Conservation (phyloP, 2,888 invertebrate species). For the Eledona agricola region DNA sequence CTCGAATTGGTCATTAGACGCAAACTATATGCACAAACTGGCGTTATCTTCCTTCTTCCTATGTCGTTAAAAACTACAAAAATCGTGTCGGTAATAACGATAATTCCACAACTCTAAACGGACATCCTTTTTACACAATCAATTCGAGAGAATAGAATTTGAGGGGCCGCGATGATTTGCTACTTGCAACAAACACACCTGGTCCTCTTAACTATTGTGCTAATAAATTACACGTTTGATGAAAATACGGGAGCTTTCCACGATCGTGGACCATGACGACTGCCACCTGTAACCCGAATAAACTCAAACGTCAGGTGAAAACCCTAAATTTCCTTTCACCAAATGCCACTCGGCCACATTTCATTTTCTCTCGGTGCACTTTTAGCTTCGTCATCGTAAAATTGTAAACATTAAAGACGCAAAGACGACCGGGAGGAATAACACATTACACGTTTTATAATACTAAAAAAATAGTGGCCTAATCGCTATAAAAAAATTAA, state of each 20-base stretch:
- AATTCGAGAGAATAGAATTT: conserved; percentile 7
- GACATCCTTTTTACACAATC: conserved; percentile 26
- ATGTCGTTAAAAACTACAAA: conserved; percentile 1
- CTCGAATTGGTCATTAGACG: conserved; percentile 31
- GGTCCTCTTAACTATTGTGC: conserved; percentile 35
- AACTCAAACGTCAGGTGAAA: conserved; percentile 13
- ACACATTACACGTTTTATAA: no score
- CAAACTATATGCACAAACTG: conserved; percentile 24
- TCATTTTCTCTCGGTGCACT: no score
- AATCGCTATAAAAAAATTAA: no score
- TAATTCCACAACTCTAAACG: conserved; percentile 15
- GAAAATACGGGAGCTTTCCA: conserved; percentile 23
- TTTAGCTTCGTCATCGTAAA: no score
- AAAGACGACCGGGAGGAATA: no score
- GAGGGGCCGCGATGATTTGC: conserved; percentile 22
- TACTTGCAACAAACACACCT: conserved; percentile 31
- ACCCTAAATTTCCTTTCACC: no score
- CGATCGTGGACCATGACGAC: conserved; percentile 29
- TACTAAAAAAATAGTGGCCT: no score
- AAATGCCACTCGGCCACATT: no score
- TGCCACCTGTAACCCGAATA: conserved; percentile 26
- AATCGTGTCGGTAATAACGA: conserved; percentile 12
- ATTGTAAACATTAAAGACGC: no score
- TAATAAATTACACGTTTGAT: conserved; percentile 32
- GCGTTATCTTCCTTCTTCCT: conserved; percentile 14